Evolutionary conservation across 2,113 vertebrate genomes (phyloP).

Genomic region (Rhabdomys dilectus): DNA sequence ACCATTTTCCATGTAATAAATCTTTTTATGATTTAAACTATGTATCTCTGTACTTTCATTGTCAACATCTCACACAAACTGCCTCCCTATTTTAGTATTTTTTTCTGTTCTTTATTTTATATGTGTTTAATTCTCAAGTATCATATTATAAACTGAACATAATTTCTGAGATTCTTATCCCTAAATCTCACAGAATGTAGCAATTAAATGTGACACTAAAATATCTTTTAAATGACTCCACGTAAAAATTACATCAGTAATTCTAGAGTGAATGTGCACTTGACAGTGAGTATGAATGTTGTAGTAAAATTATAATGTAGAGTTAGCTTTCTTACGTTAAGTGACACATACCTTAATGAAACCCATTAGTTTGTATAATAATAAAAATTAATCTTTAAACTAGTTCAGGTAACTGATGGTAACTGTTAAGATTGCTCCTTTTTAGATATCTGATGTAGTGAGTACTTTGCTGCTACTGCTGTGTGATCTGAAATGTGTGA

Average conservation of each 20-base stretch:
- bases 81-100: not conserved
- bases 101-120: not conserved
- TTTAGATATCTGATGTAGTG: not conserved
- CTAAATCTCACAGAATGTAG: not conserved
- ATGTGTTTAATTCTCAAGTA: not conserved
- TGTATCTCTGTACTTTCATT: not conserved
- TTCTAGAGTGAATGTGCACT: not conserved
- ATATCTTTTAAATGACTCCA: not conserved
- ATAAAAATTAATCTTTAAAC: not conserved
- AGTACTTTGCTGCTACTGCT: not conserved
- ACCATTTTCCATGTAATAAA: slow-evolving; percentile 61
- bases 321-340: not conserved
- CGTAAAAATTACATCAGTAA: not conserved
- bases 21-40: slow-evolving; percentile 26
- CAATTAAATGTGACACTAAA: not conserved
- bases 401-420: not conserved
- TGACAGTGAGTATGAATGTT: not conserved
- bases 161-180: slow-evolving; percentile 11
- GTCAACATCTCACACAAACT: not conserved
- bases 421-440: not conserved
- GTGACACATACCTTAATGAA: not conserved
- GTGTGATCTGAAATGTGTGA: not conserved
- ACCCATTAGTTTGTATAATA: not conserved
- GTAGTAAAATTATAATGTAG: not conserved
- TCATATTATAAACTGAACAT: not conserved